Base-by-base conservation (phyloP, 2,888 invertebrate genomes). In the Lithophane semibrunnea region DNA sequence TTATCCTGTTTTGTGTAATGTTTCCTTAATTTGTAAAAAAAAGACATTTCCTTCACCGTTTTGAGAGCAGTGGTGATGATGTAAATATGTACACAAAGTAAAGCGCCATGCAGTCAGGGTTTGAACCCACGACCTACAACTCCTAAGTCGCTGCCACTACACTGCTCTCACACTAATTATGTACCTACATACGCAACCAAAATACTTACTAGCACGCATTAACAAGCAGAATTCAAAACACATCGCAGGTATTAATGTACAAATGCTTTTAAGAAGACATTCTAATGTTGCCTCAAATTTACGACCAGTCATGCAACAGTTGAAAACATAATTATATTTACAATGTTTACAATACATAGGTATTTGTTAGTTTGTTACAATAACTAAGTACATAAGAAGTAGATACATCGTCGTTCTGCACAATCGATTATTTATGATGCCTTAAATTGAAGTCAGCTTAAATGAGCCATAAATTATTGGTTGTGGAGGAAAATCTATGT, bases 261-360 rank as follows among this genome's bases (percentile, higher is more conserved):
- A 63, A 42, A 42, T 47, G 42, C 58, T 52, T 24, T 52, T 37
- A 54, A 49, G 37, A 56, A 68, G 13, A 47, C 56, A 80, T 71
- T 80, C 29, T 47, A 71, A 67, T 52, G 63, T 58, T 75, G 42
- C 21, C 63, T 52, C 49, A 16, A 63, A 75, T 75, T 71, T 75
- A 64, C 18, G 13, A 73, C 37, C 42, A 68, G 67, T 75, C 81
- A 75, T 81, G 75, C 76, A 60, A 72, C n/a, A 44, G 21, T 66
- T 16, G 24, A 64, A 13, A 3, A 66, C 8, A 49, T 37, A 29
- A 37, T 18, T 69, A 69, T 52, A 73, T 10, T 49, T 21, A 60
- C 21, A 58, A 5, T 63, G 12, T 47, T 66, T 60, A 54, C 18
- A 63, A 44, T 47, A 47, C 16, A 12, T 12, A 47, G 7, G 21